Conservation (phyloP, 2,113 vertebrate species). For the Emberiza fucata region DNA sequence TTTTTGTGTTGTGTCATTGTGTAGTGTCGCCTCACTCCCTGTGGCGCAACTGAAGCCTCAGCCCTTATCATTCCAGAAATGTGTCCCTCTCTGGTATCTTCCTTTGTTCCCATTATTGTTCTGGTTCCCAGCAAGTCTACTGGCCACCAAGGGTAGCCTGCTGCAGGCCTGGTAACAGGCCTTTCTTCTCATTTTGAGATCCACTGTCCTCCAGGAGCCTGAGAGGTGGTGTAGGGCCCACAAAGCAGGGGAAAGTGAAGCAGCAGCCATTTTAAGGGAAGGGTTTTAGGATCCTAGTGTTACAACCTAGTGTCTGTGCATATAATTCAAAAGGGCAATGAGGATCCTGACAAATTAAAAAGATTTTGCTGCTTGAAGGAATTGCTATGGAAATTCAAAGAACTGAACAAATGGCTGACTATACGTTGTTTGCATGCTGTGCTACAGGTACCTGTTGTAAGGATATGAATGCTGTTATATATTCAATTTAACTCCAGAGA, state of each 20-base stretch:
- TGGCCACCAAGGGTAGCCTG: neutral
- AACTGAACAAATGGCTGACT: neutral
- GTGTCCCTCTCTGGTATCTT: fast-evolving
- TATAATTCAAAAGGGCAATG: neutral
- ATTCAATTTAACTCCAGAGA: neutral
- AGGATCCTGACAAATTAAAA: neutral
- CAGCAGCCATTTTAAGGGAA: neutral
- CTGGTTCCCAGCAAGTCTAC: neutral
- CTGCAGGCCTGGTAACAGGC: neutral
- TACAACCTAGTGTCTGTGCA: neutral
- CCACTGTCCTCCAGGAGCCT: neutral
- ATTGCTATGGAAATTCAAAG: neutral
- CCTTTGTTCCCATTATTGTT: fast-evolving
- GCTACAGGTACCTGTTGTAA: neutral
- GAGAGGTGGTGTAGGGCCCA: neutral
- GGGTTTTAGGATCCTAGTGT: neutral
- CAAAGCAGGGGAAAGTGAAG: neutral
- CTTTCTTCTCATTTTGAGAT: neutral
- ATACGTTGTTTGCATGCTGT: neutral
- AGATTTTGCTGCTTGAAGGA: neutral
- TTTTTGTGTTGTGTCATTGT: neutral
- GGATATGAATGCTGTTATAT: neutral
- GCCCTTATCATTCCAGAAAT: fast-evolving
- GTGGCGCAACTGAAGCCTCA: neutral
- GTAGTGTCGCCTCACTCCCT: fast-evolving